A percentile compares a stretch with the other conserved stretches of the same genome.
Conservation (phyloP, 2,797 vertebrate genomes). For the Hippoglossus hippoglossus region DNA sequence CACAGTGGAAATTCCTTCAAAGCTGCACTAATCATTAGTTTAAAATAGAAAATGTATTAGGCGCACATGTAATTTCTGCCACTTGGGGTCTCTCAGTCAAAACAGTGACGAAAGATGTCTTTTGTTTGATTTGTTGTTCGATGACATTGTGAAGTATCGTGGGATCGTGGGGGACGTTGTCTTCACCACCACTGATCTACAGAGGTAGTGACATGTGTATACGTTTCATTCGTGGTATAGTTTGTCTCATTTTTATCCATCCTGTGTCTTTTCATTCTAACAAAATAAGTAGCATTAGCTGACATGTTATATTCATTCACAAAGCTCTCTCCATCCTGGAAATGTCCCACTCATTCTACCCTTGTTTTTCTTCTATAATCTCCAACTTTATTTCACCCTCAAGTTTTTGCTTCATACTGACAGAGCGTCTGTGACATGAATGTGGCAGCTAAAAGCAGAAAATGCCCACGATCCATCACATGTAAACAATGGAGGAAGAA, state of each 20-base stretch:
- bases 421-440: too few species aligned
- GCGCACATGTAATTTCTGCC: neutral
- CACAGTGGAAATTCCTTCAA: conserved; percentile 24
- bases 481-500: neutral
- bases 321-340: neutral
- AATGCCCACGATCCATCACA: neutral
- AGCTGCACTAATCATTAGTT: conserved; percentile 26
- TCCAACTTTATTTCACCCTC: neutral
- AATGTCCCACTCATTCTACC: neutral
- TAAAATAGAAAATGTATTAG: neutral
- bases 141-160: too few species aligned
- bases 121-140: neutral
- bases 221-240: neutral
- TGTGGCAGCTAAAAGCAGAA: too few species aligned
- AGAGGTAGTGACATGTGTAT: neutral
- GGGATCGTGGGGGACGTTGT: too few species aligned
- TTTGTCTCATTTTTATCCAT: neutral
- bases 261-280: neutral
- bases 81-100: neutral
- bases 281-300: neutral
- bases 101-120: neutral
- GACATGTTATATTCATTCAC: neutral
- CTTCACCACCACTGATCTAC: too few species aligned
- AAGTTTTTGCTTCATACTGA: too few species aligned
- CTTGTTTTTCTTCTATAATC: neutral